Evolutionary conservation across 2,113 vertebrate genomes (phyloP).

Genomic region (Paedocypris sp.): DNA sequence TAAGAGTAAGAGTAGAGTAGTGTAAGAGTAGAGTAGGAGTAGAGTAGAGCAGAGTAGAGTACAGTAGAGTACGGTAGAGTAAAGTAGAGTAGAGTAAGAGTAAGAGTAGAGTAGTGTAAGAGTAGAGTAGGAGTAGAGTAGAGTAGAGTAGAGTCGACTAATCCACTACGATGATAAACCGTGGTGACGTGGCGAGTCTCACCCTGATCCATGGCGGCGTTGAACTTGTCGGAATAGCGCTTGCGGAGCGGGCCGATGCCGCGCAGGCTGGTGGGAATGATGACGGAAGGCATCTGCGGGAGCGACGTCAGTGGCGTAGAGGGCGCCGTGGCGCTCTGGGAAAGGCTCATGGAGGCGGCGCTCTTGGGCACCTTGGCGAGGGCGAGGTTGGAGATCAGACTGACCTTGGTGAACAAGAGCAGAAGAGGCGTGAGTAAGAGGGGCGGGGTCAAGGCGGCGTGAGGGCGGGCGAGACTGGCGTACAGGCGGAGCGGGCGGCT

Average conservation of each 20-base stretch:
- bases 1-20: too few species aligned
- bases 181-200: slow-evolving; percentile 23
- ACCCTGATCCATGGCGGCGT: slow-evolving; percentile 93
- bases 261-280: slow-evolving; percentile 87
- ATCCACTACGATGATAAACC: too few species aligned
- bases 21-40: too few species aligned
- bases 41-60: too few species aligned
- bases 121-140: too few species aligned
- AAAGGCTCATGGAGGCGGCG: slow-evolving; percentile 80
- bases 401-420: slow-evolving; percentile 68
- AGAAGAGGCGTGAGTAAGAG: too few species aligned
- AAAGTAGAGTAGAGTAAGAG: too few species aligned
- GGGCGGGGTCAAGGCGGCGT: neutral
- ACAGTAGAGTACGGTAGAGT: too few species aligned
- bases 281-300: slow-evolving; percentile 81
- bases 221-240: slow-evolving; percentile 86
- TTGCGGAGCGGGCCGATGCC: slow-evolving; percentile 80
- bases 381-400: slow-evolving; percentile 79
- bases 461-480: slow-evolving; percentile 39
- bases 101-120: too few species aligned
- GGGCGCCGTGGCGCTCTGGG: slow-evolving; percentile 89
- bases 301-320: slow-evolving; percentile 84
- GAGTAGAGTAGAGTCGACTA: too few species aligned
- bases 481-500: slow-evolving; percentile 85
- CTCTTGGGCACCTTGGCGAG: slow-evolving; percentile 83